Percentiles rank a stretch among this genome's conserved stretches.
phyloP scores from a whole-genome alignment of 2,888 invertebrate genomes.

The Pachycephus smyrnensis region DNA sequence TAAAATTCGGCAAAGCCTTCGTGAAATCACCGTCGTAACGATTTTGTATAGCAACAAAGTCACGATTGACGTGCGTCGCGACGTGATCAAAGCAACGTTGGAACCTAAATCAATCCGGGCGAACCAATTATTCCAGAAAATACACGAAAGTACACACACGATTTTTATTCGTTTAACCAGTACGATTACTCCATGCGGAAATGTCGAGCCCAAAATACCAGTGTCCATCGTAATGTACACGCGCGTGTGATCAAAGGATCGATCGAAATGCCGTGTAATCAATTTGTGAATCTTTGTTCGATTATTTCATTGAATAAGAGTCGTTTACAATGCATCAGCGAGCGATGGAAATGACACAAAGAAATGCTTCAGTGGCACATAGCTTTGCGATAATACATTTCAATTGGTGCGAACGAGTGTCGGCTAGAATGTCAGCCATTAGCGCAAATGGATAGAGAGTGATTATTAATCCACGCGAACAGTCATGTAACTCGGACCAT shows the following conservation, averaged over 20 bases:
- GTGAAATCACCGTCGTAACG: not conserved
- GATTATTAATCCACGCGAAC: not conserved
- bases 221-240: not conserved
- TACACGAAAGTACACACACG: not conserved
- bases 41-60: not conserved
- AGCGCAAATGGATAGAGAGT: not conserved
- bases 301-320: not conserved
- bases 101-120: not conserved
- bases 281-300: not conserved
- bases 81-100: not conserved
- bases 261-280: not conserved
- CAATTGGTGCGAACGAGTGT: not conserved
- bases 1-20: not conserved
- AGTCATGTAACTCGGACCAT: not conserved
- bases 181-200: not conserved
- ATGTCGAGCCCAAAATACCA: not conserved
- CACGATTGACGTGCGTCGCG: not conserved
- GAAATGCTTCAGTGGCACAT: not conserved
- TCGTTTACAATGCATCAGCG: not conserved
- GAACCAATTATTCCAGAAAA: slow-evolving; percentile 6
- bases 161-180: not conserved
- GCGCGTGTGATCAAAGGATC: not conserved
- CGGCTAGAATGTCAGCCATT: not conserved
- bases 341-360: not conserved
- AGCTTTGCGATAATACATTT: not conserved